Percentiles rank a stretch among this genome's conserved stretches.
phyloP scores from a whole-genome alignment of 2,888 invertebrate species.

The Drosophila acutilabella region DNA sequence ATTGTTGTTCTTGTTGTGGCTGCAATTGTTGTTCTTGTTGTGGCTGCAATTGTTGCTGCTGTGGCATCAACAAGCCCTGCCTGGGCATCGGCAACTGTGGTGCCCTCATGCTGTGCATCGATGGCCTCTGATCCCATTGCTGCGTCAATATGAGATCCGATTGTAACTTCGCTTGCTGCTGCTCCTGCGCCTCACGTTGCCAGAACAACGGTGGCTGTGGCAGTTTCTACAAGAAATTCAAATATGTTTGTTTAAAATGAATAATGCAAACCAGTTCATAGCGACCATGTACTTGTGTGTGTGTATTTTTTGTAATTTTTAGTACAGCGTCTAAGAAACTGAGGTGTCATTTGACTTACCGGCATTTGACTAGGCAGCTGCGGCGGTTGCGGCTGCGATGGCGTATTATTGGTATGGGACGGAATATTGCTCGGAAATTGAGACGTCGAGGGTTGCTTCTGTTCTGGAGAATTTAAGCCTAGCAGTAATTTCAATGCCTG shows the following conservation, averaged over 20 bases:
- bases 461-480: constrained; percentile 49
- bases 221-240: constrained; percentile 49
- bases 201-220: constrained; percentile 77
- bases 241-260: too few relatives aligned
- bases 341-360: constrained; percentile 30
- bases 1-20: not conserved
- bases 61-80: constrained; percentile 9
- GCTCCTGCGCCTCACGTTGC: constrained; percentile 52
- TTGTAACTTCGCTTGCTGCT: constrained; percentile 27
- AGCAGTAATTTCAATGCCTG: constrained; percentile 62
- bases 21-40: not conserved
- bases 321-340: not conserved
- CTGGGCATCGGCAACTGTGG: constrained; percentile 3
- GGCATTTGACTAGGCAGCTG: constrained; percentile 46
- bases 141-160: constrained; percentile 22
- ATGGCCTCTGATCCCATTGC: constrained; percentile 25
- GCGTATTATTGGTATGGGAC: constrained; percentile 8
- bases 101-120: not conserved
- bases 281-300: not conserved
- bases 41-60: constrained; percentile 1
- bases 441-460: not conserved
- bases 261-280: too few relatives aligned
- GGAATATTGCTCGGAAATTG: constrained; percentile 11
- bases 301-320: too few relatives aligned
- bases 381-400: constrained; percentile 5